A percentile compares a stretch with the other conserved stretches of the same genome.
These are phyloP conservation scores for Trichoplusia ni DNA, from an alignment of 1,140 invertebrate species.

Conservation along the genomic window DNA sequence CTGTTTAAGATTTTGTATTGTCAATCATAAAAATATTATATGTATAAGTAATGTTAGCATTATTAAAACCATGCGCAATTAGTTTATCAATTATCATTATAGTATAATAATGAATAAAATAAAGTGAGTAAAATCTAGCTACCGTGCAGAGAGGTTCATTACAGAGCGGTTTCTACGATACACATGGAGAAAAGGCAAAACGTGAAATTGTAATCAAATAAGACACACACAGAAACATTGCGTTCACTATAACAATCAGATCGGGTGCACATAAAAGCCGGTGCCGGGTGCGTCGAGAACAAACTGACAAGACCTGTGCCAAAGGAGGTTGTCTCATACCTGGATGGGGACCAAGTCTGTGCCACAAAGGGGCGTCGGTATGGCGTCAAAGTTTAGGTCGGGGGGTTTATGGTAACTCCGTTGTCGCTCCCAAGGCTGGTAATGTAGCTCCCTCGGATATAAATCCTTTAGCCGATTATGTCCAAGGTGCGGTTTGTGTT, in stretches of 20 bases:
- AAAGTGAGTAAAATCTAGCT: slow-evolving; percentile 40
- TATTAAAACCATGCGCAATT: slow-evolving; percentile 35
- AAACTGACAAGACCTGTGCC: slow-evolving; percentile 58
- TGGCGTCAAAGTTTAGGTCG: slow-evolving; percentile 77
- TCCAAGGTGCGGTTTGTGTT: slow-evolving; percentile 79
- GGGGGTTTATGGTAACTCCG: slow-evolving; percentile 80
- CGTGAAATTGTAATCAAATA: slow-evolving; percentile 12
- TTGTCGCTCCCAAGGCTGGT: slow-evolving; percentile 74
- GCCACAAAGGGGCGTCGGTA: slow-evolving; percentile 76
- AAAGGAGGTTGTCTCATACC: slow-evolving; percentile 81
- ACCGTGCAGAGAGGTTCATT: slow-evolving; percentile 60
- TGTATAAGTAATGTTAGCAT: slow-evolving; percentile 16
- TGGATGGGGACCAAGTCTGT: slow-evolving; percentile 87
- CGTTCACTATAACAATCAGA: slow-evolving; percentile 49
- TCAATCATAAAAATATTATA: slow-evolving; percentile 5
- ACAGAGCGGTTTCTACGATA: slow-evolving; percentile 23
- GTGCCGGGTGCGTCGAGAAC: slow-evolving; percentile 63
- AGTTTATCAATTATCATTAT: slow-evolving; percentile 5
- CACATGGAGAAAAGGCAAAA: slow-evolving; percentile 4
- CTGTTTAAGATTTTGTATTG: slow-evolving; percentile 27
- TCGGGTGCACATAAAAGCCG: slow-evolving; percentile 73
- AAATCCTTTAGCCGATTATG: slow-evolving; percentile 76
- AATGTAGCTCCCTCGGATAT: slow-evolving; percentile 78
- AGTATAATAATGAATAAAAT: slow-evolving; percentile 29
- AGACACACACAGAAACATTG: slow-evolving; percentile 56